A percentile compares a stretch with the other conserved stretches of the same genome.
These are phyloP conservation scores for Mus caroli DNA, from an alignment of 2,797 vertebrate genomes.

Conservation along the genomic window DNA sequence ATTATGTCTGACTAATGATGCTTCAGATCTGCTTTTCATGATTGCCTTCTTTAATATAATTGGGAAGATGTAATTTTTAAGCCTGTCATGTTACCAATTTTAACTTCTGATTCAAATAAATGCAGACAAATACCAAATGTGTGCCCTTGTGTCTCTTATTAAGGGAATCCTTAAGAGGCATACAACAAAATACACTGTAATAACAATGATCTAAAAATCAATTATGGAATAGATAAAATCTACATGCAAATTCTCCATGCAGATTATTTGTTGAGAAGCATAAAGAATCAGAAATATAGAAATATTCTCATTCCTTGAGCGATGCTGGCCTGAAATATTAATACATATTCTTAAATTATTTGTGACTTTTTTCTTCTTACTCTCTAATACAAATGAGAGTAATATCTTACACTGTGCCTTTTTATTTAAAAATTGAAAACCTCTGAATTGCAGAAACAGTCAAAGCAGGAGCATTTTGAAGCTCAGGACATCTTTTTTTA, in stretches of 20 bases:
- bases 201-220: conserved; percentile 58
- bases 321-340: conserved; percentile 69
- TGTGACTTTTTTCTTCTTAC: conserved; percentile 61
- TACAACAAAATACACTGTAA: conserved; percentile 64
- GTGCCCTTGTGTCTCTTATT: conserved; percentile 39
- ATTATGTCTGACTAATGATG: conserved; percentile 31
- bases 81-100: conserved; percentile 55
- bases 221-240: conserved; percentile 72
- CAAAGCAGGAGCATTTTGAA: conserved; percentile 24
- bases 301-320: conserved; percentile 51
- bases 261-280: conserved; percentile 32
- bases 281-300: conserved; percentile 9
- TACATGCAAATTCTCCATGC: conserved; percentile 41
- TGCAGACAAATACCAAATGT: conserved; percentile 39
- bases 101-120: conserved; percentile 67
- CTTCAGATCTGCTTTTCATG: conserved; percentile 35
- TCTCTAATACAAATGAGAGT: conserved; percentile 63
- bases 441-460: neutral
- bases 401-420: conserved; percentile 37
- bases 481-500: conserved; percentile 13
- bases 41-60: conserved; percentile 52
- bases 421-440: conserved; percentile 71
- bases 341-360: conserved; percentile 74
- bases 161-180: conserved; percentile 42
- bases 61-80: conserved; percentile 66